Evolutionary conservation across 2,797 vertebrate genomes (phyloP).

Genomic region (Parauchenoglanis punctatus): DNA sequence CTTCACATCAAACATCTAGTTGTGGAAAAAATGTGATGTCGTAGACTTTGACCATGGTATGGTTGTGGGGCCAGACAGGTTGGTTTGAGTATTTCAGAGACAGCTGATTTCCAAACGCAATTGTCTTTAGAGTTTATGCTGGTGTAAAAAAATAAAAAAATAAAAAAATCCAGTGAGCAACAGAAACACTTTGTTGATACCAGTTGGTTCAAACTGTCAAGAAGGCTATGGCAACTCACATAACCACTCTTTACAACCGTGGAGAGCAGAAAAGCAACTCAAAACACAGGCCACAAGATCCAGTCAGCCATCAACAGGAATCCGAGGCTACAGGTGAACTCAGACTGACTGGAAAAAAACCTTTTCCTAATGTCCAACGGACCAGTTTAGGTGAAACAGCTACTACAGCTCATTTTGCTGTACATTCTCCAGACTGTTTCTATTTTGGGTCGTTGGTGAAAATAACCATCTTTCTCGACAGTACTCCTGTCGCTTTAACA

Average conservation of each 20-base stretch:
- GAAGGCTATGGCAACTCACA: not conserved
- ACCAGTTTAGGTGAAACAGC: not conserved
- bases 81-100: not conserved
- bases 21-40: not conserved
- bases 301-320: not conserved
- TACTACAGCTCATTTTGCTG: not conserved
- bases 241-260: not conserved
- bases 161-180: too few relatives aligned
- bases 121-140: not conserved
- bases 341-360: not conserved
- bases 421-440: not conserved
- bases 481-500: conserved; percentile 18
- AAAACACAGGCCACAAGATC: too few relatives aligned
- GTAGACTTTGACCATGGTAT: not conserved
- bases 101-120: not conserved
- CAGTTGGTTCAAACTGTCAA: not conserved
- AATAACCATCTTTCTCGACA: not conserved
- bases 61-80: not conserved
- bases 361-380: not conserved
- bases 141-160: too few relatives aligned
- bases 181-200: too few relatives aligned
- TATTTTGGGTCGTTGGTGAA: not conserved
- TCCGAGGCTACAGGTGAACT: not conserved
- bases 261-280: not conserved
- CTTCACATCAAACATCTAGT: not conserved